Evolutionary conservation across 1,140 invertebrate genomes (phyloP).

Genomic region (Aphelinus certus): DNA sequence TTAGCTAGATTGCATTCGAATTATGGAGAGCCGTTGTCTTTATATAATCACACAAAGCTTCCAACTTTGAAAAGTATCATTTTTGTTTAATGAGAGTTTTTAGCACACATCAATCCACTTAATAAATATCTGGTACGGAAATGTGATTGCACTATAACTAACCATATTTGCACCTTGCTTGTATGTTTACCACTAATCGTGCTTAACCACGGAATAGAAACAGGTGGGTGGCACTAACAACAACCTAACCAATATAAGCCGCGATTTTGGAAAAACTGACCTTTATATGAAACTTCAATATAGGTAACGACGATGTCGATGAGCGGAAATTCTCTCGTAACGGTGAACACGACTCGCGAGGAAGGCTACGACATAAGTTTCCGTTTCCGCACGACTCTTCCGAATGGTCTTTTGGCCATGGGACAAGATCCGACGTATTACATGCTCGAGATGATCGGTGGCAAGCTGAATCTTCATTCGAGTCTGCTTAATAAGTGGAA

Average conservation of each 20-base stretch:
- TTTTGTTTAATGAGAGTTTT: no score
- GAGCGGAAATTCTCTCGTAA: conserved; percentile 78
- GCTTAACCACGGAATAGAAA: conserved; percentile 27
- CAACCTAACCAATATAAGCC: background rate
- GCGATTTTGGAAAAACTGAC: background rate
- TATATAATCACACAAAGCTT: no score
- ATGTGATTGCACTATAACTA: conserved; percentile 15
- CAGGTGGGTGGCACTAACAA: conserved; percentile 45
- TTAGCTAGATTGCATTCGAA: no score
- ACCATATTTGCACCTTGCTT: conserved; percentile 34
- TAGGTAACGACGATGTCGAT: conserved; percentile 88
- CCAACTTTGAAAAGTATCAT: no score
- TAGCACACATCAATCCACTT: no score
- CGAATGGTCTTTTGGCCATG: conserved; percentile 85
- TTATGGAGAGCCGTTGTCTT: no score
- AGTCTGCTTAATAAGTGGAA: conserved; percentile 89
- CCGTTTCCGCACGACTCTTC: conserved; percentile 89
- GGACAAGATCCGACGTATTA: conserved; percentile 85
- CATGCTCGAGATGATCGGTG: conserved; percentile 82
- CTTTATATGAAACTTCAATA: conserved; percentile 44
- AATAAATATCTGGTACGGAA: background rate
- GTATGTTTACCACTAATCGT: conserved; percentile 37
- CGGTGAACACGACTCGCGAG: conserved; percentile 80
- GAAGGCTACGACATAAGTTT: conserved; percentile 90
- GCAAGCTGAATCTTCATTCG: conserved; percentile 85